phyloP scores from a whole-genome alignment of 2,797 vertebrate species.

The Acestrorhynchus altus region DNA sequence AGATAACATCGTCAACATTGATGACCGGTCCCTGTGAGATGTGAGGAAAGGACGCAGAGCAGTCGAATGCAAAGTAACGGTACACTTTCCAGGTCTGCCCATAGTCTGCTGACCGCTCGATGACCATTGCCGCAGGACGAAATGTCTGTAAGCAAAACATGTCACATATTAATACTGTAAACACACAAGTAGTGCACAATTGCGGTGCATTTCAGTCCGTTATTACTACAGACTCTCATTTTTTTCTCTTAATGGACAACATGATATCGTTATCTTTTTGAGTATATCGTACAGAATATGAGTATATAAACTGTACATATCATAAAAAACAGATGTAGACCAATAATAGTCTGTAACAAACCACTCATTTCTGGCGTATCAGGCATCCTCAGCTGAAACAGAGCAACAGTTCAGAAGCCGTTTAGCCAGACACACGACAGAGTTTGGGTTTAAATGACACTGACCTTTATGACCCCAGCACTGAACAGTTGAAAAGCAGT shows the following conservation, averaged over 20 bases:
- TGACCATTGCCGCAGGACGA: conserved; percentile 94
- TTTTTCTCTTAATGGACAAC: too few species aligned
- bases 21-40: conserved; percentile 84
- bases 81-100: conserved; percentile 92
- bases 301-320: too few species aligned
- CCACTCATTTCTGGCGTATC: background rate
- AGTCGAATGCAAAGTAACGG: conserved; percentile 92
- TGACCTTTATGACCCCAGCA: background rate
- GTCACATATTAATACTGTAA: background rate
- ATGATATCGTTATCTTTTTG: too few species aligned
- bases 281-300: too few species aligned
- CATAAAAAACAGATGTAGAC: too few species aligned
- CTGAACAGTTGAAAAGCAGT: conserved; percentile 31
- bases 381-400: background rate
- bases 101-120: conserved; percentile 95
- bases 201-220: background rate
- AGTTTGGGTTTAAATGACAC: background rate
- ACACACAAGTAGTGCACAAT: background rate
- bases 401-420: too few species aligned
- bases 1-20: conserved; percentile 93
- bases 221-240: background rate
- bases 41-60: conserved; percentile 84
- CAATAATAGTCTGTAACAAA: too few species aligned
- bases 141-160: conserved; percentile 81
- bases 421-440: background rate